Evolutionary conservation across 2,113 vertebrate species (phyloP), one percentile per base, ranked within the genome.

Genomic region (Istiophorus platypterus): DNA sequence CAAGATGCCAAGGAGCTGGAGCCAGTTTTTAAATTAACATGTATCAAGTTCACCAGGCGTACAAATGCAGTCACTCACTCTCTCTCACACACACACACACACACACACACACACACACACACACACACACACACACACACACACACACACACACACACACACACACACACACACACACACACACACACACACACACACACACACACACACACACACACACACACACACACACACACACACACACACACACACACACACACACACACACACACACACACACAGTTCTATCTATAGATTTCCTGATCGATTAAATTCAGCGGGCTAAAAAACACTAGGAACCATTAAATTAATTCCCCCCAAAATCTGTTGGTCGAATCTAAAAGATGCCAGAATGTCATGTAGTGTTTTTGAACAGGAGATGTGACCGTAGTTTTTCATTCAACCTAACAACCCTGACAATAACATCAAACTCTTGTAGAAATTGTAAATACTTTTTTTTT

Each of bases 11-110:
- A 69, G 84, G 47, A 57, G 77, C n/a, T 42, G 64, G 24, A 45
- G 61, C 65, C 66, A 24, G 49, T 41, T 78, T 78, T 90, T 72
- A 82, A 87, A 87, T 71, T 7, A 88, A 86, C 79, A 73, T 47
- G 72, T 65, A 77, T 24, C 84, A 82, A 76, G 78, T 72, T 84
- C 59, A 80, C 7, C 82, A 76, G 52, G 41, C 85, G 20, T 15
- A 27, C 84, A 76, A 22, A 77, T 79, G 67, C 71, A 68, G 54
- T 67, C 78, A 56, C 66, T 61, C 59, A 10, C 47, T 64, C n/a
- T n/a, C n/a, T n/a, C n/a, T n/a, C 51, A 24, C 74, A 49, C 49
- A n/a, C 49, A 3, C 42, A 45, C 45, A 47, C 45, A 47, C 45
- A 17, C 45, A 47, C 45, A 34, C 75, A 63, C 69, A 63, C 69